Evolutionary conservation across 2,888 invertebrate species (phyloP), one percentile per base, ranked within the genome.

Genomic region (Orchesellides sinensis): DNA sequence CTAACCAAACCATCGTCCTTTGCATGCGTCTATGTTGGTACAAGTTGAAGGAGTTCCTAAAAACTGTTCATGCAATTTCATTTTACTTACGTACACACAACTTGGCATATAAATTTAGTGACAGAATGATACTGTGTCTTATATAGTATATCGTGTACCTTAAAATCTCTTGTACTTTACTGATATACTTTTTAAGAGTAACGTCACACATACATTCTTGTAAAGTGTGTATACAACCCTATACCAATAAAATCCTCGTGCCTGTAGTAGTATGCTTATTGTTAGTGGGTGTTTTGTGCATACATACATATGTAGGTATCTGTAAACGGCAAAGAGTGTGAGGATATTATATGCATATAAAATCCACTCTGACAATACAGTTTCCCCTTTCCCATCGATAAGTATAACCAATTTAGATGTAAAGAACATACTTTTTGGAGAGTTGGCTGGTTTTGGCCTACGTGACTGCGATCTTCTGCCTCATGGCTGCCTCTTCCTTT

Each of bases 401-500:
- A 35, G 17, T 52, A 17, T 17, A 61, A 32, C 61, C n/a, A n/a
- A 32, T 19, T 40, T 47, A 21, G 45, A 52, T 25, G 35, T 40
- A 65, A 6, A 23, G 2, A 65, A 40, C 21, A 14, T 45, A 21
- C 47, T 68, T 29, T 59, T 65, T 68, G 5, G 25, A 40, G 35
- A 56, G n/a, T 14, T 10, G 29, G 12, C 32, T 21, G n/a, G 52
- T 2, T 17, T n/a, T 66, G 81, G 81, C 73, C 59, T 81, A 81
- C 81, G 81, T 81, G 81, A 81, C 81, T 68, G 29, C 47, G 49
- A 35, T 73, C 73, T 2, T 47, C 73, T 49, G 56, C 21, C 68
- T 45, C 25, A 81, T 81, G 81, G 81, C 81, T 47, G 40, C 65
- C 27, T 29, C 61, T 47, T 45, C n/a, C 12, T 27, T 66, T n/a